Evolutionary conservation across 2,888 invertebrate genomes (phyloP).

Genomic region (Epistrophe grossulariae): DNA sequence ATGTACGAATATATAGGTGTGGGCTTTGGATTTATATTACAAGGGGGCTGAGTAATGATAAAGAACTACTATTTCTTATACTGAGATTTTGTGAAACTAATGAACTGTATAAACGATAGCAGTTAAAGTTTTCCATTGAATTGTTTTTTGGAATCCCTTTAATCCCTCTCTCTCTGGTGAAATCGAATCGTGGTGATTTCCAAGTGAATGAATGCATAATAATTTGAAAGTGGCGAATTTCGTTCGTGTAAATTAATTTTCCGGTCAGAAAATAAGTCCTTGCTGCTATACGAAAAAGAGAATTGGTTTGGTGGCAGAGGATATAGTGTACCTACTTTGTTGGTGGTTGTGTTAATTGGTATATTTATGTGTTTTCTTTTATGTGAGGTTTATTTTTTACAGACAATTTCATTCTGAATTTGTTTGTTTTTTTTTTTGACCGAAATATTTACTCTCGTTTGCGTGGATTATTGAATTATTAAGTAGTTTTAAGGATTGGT

Average conservation of each 20-base stretch:
- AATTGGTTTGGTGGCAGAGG: neutral
- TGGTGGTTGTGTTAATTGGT: neutral
- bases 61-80: neutral
- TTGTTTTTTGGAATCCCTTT: slow-evolving; percentile 13
- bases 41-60: neutral
- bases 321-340: neutral
- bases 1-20: neutral
- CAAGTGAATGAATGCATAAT: slow-evolving; percentile 19
- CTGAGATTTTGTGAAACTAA: slow-evolving; percentile 35
- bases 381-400: neutral
- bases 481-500: neutral
- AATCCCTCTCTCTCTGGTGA: neutral
- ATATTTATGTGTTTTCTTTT: neutral
- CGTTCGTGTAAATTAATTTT: slow-evolving; percentile 15
- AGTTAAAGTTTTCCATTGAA: slow-evolving; percentile 25
- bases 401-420: neutral
- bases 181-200: slow-evolving; percentile 26
- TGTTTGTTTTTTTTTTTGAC: too few relatives aligned
- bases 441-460: slow-evolving; percentile 4
- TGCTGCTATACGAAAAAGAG: neutral
- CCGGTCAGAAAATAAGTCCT: slow-evolving; percentile 32
- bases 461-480: neutral
- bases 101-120: slow-evolving; percentile 40
- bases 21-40: neutral
- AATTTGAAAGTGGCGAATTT: neutral